Percentiles rank a stretch among this genome's conserved stretches.
Evolutionary conservation across 2,113 vertebrate genomes (phyloP).

Genomic region (Oxyura jamaicensis): DNA sequence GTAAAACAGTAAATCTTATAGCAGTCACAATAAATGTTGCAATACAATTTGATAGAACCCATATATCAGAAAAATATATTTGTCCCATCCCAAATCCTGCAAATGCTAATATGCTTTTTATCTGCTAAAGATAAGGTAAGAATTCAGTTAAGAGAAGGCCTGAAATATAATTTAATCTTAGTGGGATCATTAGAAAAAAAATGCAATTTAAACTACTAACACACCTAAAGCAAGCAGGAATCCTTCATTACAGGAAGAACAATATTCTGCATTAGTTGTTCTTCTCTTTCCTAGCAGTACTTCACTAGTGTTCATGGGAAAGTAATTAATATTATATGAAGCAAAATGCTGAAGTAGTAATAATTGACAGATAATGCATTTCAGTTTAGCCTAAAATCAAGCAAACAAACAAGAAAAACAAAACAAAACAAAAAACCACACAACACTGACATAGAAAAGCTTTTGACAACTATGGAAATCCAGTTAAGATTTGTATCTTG

Average conservation of each 20-base stretch:
- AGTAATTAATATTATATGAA: neutral
- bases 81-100: neutral
- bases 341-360: neutral
- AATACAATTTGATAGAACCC: neutral
- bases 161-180: constrained; percentile 3
- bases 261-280: neutral
- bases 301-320: neutral
- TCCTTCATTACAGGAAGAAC: neutral
- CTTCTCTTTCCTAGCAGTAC: neutral
- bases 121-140: neutral
- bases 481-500: neutral
- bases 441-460: neutral
- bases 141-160: neutral
- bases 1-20: neutral
- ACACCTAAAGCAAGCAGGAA: neutral
- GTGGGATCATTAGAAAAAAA: neutral
- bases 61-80: neutral
- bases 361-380: neutral
- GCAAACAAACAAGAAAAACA: too few species aligned
- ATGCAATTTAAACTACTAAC: neutral
- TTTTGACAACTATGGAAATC: neutral
- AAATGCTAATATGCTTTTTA: constrained; percentile 8
- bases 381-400: neutral
- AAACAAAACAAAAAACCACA: too few species aligned
- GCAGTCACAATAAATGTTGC: neutral